A percentile compares a stretch with the other conserved stretches of the same genome.
Conservation (phyloP, 2,113 vertebrate species). For the Neopipo cinnamomea region DNA sequence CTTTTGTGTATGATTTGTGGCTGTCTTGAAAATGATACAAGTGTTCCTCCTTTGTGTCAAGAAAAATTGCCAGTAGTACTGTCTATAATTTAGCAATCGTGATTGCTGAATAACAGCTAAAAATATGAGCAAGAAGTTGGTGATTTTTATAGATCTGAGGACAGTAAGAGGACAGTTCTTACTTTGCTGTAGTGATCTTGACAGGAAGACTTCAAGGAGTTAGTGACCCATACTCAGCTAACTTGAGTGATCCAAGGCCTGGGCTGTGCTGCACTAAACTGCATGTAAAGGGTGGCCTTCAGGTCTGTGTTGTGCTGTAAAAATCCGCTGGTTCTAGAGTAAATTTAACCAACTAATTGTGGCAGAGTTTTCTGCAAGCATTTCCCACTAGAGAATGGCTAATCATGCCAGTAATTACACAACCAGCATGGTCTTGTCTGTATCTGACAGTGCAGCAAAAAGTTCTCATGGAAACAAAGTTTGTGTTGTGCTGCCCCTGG, state of each 20-base stretch:
- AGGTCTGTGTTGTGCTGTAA: not conserved
- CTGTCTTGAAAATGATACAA: not conserved
- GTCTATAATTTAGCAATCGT: not conserved
- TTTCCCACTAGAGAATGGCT: not conserved
- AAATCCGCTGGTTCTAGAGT: not conserved
- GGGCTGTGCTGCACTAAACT: not conserved
- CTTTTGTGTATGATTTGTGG: not conserved
- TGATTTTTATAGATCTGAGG: not conserved
- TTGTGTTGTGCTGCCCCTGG: not conserved
- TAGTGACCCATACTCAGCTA: not conserved
- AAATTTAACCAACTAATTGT: not conserved
- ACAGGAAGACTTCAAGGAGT: not conserved
- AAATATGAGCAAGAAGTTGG: not conserved
- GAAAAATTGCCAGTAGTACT: not conserved
- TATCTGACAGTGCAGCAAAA: not conserved
- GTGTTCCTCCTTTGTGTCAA: not conserved
- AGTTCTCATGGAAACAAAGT: not conserved
- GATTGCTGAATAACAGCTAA: not conserved
- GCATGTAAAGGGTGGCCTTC: not conserved
- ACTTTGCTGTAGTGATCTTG: not conserved
- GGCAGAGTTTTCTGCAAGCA: not conserved
- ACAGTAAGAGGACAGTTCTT: not conserved
- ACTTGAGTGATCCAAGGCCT: not conserved
- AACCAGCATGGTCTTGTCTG: too few species aligned
- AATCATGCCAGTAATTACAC: not conserved